Base-by-base conservation (phyloP, 2,113 vertebrate genomes). In the Butorides virescens region DNA sequence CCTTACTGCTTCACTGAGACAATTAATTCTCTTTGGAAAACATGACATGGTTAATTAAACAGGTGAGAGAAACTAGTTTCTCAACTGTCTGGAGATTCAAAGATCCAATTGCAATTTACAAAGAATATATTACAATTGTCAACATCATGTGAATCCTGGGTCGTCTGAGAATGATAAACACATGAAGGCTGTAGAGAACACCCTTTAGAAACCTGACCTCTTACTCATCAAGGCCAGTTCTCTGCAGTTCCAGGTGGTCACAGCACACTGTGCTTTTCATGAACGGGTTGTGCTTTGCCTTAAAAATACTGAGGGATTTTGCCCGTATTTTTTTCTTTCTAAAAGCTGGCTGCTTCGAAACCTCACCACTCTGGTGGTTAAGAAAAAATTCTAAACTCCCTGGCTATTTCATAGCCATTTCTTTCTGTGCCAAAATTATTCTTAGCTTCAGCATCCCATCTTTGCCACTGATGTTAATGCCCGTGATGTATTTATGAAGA, bases 21-120 rank as follows among this genome's bases (percentile, higher is more conserved):
- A 94, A 93, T 86, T 95, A 94, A 86, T 90, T 94, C 90, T 97
- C 94, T 95, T 96, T 72, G 88, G 96, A 96, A 96, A 97, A 92
- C 80, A 85, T 87, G 90, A 85, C 84, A 85, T 92, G 90, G 95
- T 90, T 92, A 95, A 97, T 97, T 97, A 97, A 96, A 90, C 73
- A 93, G 96, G 91, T 70, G 84, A 97, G 84, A 92, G 86, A 96
- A 95, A 91, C 77, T 92, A 91, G 77, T 78, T 90, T 86, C 79
- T 97, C 94, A 96, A 5, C 88, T 95, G 96, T 86, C 72, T 83
- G 92, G 87, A 90, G 66, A 95, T 76, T 92, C 77, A 91, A 90
- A 94, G 61, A 93, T 72, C 87, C 92, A 65, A 34, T 44, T 78
- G 61, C 49, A 44, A 86, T 76, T 90, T 92, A 82, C 88, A 44